A percentile compares a stretch with the other conserved stretches of the same genome.
Evolutionary conservation across 2,888 invertebrate species (phyloP).

Genomic region (Tillus elongatus): DNA sequence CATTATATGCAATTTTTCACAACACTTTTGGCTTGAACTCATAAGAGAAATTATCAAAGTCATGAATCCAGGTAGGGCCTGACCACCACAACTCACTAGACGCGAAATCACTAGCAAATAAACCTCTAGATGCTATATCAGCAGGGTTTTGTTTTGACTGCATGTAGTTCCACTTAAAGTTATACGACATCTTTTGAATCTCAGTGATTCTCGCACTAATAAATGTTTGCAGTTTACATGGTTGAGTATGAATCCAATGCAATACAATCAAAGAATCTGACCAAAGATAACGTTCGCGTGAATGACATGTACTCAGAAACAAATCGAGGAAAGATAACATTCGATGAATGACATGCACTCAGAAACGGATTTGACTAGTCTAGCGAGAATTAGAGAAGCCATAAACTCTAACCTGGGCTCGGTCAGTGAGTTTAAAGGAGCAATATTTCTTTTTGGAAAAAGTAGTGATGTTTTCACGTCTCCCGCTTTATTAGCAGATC

Average conservation of each 20-base stretch:
- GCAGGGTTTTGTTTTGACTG: slow-evolving; percentile 1
- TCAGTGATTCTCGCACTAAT: slow-evolving; percentile 13
- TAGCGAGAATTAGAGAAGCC: not conserved
- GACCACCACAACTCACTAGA: slow-evolving; percentile 10
- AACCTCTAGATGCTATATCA: slow-evolving; percentile 8
- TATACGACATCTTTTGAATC: slow-evolving; percentile 12
- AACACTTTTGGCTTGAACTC: not conserved
- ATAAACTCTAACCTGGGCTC: not conserved
- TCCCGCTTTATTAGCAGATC: not conserved
- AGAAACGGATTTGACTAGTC: not conserved
- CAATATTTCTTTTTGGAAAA: not conserved
- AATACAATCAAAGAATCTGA: slow-evolving; percentile 14
- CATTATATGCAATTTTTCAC: slow-evolving; percentile 4
- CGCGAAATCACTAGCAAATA: not conserved
- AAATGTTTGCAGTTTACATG: slow-evolving; percentile 11
- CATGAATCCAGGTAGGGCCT: slow-evolving; percentile 6
- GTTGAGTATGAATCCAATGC: slow-evolving; percentile 10
- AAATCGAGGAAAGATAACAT: slow-evolving; percentile 8
- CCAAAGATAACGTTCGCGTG: slow-evolving; percentile 7
- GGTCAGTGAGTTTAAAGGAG: not conserved
- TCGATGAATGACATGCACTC: slow-evolving; percentile 7
- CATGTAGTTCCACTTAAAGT: slow-evolving; percentile 12
- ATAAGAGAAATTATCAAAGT: not conserved
- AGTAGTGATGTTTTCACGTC: not conserved
- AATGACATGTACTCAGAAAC: no score